Evolutionary conservation across 2,888 invertebrate species (phyloP), one percentile per base, ranked within the genome.

Genomic region (Eupithecia insigniata): DNA sequence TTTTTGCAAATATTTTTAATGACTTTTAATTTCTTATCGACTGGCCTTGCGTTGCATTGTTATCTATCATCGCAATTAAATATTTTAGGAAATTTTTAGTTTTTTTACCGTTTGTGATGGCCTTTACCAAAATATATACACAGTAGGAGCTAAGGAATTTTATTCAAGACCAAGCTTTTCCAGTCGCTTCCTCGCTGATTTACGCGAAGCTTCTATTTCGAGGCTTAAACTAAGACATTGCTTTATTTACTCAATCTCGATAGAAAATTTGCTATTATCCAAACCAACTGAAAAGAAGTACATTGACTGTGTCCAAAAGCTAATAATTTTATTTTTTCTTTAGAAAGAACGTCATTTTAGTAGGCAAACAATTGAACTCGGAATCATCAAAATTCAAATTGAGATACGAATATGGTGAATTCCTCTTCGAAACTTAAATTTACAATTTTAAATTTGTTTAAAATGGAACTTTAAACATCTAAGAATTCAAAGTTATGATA

Each of bases 111-210:
- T 26, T 22, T 55, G 55, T 26, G 55, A 10, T 58, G 28, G 26
- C 28, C 32, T 60, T 30, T 85, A 86, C 87, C 82, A 86, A 87
- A 88, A 87, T 85, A 87, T 85, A 86, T 84, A 79, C 83, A 82
- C 81, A 84, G 78, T 39, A 14, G 28, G 76, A 83, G 79, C 81
- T 77, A 83, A 82, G 83, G 83, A 87, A 86, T 88, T 87, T 86
- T 87, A 86, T 88, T 84, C 85, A 85, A 83, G 83, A 82, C 80
- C 80, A 77, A 81, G 81, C 82, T 83, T 85, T 83, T 80, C 82
- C 78, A 76, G 78, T 79, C 76, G 78, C 79, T 83, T 77, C 80
- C 78, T 81, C 64, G 70, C 83, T 85, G 84, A 86, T 84, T 83
- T 84, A 85, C 80, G 67, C 60, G 55, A 18, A 66, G 65, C 32